A percentile compares a stretch with the other conserved stretches of the same genome.
Evolutionary conservation across 2,888 invertebrate species (phyloP).

Genomic region (Drosophila monieri): DNA sequence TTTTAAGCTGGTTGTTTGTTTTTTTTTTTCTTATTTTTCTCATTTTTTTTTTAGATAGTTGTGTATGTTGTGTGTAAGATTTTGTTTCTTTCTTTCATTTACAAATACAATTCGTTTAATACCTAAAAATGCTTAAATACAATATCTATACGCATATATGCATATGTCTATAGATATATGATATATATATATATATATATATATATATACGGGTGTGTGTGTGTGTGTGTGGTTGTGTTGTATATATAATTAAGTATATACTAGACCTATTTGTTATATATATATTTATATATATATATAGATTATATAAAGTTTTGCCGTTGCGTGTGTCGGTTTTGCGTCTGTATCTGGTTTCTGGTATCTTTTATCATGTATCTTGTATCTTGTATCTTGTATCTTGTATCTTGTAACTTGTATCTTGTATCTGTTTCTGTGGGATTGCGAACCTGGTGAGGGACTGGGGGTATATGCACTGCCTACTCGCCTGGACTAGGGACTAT

Average conservation of each 20-base stretch:
- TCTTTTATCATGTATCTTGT: conserved; percentile 4
- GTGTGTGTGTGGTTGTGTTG: conserved; percentile 13
- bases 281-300: conserved; percentile 41
- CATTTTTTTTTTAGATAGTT: conserved; percentile 43
- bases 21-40: conserved; percentile 34
- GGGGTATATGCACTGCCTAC: neutral
- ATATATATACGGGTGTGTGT: conserved; percentile 5
- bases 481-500: neutral
- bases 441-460: neutral
- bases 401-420: conserved; percentile 5
- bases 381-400: conserved; percentile 7
- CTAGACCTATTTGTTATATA: conserved; percentile 41
- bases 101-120: conserved; percentile 74
- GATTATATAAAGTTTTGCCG: conserved; percentile 36
- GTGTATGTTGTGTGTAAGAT: conserved; percentile 24
- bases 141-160: conserved; percentile 66
- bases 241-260: conserved; percentile 40
- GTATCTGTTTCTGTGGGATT: neutral
- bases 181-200: conserved; percentile 27
- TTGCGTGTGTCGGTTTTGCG: conserved; percentile 22
- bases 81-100: conserved; percentile 47
- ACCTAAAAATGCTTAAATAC: conserved; percentile 75
- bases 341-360: conserved; percentile 19
- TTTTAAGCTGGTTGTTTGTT: conserved; percentile 22
- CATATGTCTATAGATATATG: conserved; percentile 36